Evolutionary conservation across 1,140 invertebrate species (phyloP), one percentile per base, ranked within the genome.

Genomic region (Ruditapes philippinarum): DNA sequence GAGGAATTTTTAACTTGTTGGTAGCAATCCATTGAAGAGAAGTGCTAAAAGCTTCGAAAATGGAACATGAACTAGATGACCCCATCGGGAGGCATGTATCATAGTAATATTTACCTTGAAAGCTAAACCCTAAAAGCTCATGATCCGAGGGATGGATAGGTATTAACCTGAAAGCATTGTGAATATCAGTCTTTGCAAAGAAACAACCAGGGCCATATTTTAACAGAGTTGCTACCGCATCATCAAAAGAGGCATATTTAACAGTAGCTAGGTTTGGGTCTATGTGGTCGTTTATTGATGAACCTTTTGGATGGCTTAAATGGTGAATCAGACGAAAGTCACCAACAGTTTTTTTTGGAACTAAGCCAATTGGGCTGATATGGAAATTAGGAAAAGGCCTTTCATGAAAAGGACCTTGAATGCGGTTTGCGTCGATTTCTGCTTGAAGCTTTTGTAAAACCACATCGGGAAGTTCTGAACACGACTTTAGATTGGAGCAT

Each of bases 11-110:
- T 12, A 45, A 49, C 7, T n/a, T 40, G 25, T 54, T 36, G 1
- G 7, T 19, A 17, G 60, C 45, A 36, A 86, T 76, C 70, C 76
- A 89, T 25, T 91, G 82, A 11, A 91, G 42, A 62, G 81, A 40
- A 19, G 73, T 57, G 49, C 73, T 91, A 31, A 91, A 89, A 19
- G 45, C 17, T 36, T 91, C 90, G 45, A 90, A 91, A 38, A 84
- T 91, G 28, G 36, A n/a, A 83, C 81, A 83, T 42, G 81, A 68
- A 36, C 33, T 65, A 9, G 36, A 45, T 11, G 65, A 31, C 9
- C 81, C 81, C 57, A 83, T 83, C 2, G 81, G 81, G 4, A 83
- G 45, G 40, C 36, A 68, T 19, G 36, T 81, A 57, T 90, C 89
- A 74, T 31, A 73, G 42, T 74, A 88, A 78, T 62, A 90, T 22